Evolutionary conservation across 2,888 invertebrate genomes (phyloP), one percentile per base, ranked within the genome.

Genomic region (Caenorhabditis drosophilae): DNA sequence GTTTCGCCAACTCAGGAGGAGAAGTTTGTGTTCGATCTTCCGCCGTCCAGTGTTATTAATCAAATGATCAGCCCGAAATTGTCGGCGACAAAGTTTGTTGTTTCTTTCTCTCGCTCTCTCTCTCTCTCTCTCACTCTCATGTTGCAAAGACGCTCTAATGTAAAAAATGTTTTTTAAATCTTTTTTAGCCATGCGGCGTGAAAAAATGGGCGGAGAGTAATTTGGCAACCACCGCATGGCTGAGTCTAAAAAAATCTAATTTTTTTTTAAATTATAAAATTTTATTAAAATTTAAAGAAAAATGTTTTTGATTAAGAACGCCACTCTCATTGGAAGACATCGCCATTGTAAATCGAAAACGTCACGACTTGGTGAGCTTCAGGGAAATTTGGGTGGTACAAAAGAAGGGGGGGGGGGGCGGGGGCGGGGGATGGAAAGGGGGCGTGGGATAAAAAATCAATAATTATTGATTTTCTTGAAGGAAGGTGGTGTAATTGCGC

Each of bases 301-400:
- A 31, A 31, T 31, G 36, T 36, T 36, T 36, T 12, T 23, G 4
- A 34, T 69, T 56, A 15, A 69, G 70, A 40, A 76, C 72, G 18
- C 81, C 81, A 11, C 57, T 81, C 36, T 76, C 78, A 4, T 56
- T 82, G 18, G 81, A 81, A 57, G 81, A 81, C 27, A 81, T 81
- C 22, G 82, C 76, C 0, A 50, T 61, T 23, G 70, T 73, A 58
- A 82, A 81, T 68, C 52, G 81, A 23, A 59, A 69, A 51, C 62
- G 76, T 26, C 77, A 79, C 56, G 66, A 59, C 11, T 50, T 66
- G 27, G 66, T 67, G 45, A 58, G 57, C 36, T n/a, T n/a, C n/a
- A n/a, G n/a, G n/a, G n/a, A n/a, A n/a, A n/a, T n/a, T n/a, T n/a
- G n/a, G n/a, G n/a, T n/a, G n/a, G n/a, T n/a, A n/a, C n/a, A n/a